Conservation (phyloP, 2,797 vertebrate genomes). For the Falco cherrug region DNA sequence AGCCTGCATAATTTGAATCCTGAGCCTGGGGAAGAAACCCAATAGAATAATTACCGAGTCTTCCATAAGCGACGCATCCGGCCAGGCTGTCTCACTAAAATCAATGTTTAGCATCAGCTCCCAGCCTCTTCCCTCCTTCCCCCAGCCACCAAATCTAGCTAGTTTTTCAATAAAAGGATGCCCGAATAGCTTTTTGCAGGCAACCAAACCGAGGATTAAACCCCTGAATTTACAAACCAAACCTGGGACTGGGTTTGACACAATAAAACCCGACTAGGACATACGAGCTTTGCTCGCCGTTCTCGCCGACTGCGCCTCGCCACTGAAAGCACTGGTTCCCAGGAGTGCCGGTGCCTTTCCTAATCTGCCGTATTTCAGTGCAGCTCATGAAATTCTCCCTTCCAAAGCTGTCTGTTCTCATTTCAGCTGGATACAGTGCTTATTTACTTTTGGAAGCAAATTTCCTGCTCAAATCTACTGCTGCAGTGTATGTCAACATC, state of each 20-base stretch:
- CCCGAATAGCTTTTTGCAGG: neutral
- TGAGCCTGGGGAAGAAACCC: conserved; percentile 29
- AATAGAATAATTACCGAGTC: neutral
- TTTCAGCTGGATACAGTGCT: neutral
- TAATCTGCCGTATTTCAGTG: neutral
- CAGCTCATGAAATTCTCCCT: neutral
- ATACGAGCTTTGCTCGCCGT: neutral
- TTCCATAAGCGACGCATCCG: neutral
- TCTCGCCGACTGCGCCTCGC: neutral
- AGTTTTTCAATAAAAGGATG: neutral
- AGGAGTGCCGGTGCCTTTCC: neutral
- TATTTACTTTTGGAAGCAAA: neutral
- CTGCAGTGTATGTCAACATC: neutral
- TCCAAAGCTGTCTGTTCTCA: neutral
- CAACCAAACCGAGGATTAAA: neutral
- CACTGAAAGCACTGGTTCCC: neutral
- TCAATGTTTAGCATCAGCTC: neutral
- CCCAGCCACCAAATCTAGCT: neutral
- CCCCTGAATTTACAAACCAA: neutral
- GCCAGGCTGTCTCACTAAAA: conserved; percentile 22
- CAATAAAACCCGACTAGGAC: neutral
- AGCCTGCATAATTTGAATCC: conserved; percentile 34
- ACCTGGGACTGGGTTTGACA: neutral
- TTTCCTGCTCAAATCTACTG: neutral
- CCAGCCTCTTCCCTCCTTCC: neutral